Conservation (phyloP, 2,797 vertebrate genomes). For the Paramormyrops hopkinsi region DNA sequence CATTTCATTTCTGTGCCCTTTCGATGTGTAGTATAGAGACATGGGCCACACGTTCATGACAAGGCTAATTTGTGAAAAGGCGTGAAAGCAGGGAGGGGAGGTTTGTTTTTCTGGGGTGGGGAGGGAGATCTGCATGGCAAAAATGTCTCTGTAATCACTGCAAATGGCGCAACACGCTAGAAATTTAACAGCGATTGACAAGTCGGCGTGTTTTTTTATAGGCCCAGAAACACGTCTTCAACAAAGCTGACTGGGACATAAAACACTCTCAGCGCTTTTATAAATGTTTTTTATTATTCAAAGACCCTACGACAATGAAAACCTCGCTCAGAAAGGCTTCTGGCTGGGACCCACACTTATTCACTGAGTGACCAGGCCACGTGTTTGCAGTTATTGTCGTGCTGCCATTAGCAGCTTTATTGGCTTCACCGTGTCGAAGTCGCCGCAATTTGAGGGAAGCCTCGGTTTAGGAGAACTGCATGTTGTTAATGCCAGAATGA, state of each 20-base stretch:
- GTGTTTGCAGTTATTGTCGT: not conserved
- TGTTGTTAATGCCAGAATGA: conserved; percentile 16
- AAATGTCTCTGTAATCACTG: not conserved
- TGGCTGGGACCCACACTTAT: not conserved
- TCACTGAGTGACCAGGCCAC: not conserved
- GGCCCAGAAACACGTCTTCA: not conserved
- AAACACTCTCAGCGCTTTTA: not conserved
- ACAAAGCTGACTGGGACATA: not conserved
- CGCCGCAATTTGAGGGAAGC: not conserved
- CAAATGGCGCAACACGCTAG: not conserved
- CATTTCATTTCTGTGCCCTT: not conserved
- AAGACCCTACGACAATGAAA: not conserved
- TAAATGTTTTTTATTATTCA: not conserved
- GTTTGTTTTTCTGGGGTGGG: not conserved
- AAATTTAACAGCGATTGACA: not conserved
- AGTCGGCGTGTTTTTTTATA: not conserved
- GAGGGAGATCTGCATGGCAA: not conserved
- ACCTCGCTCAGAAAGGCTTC: not conserved
- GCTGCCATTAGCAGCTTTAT: not conserved
- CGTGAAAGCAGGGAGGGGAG: not conserved
- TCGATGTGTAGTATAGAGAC: not conserved
- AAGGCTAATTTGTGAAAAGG: conserved; percentile 2
- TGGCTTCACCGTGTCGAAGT: not conserved
- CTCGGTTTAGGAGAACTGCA: not conserved
- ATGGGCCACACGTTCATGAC: not conserved